phyloP scores from a whole-genome alignment of 2,113 vertebrate genomes.

The Lamprologus speciosus region DNA sequence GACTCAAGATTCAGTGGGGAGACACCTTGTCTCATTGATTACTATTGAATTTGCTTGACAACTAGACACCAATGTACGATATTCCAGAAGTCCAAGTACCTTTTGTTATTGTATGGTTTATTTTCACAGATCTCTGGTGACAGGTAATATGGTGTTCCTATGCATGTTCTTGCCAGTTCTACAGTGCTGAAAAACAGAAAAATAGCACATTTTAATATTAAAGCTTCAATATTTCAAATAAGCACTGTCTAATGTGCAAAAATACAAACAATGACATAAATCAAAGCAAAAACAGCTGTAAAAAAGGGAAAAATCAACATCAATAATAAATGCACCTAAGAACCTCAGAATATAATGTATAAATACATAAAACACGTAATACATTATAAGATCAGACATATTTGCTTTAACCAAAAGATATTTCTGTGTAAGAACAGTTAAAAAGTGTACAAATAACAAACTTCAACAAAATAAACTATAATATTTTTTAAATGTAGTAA shows the following conservation, averaged over 20 bases:
- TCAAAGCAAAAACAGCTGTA: not conserved
- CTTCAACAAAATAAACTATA: not conserved
- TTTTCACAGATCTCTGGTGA: constrained; percentile 99
- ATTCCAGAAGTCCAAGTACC: constrained; percentile 59
- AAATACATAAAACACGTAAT: not conserved
- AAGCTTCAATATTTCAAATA: not conserved
- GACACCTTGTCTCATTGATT: not conserved
- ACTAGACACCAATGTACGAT: not conserved
- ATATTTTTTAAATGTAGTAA: not conserved
- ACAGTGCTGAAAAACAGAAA: constrained; percentile 76
- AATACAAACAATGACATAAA: not conserved
- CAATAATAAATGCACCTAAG: not conserved
- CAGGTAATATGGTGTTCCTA: constrained; percentile 95
- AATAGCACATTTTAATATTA: not conserved
- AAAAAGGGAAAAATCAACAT: not conserved
- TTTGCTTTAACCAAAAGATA: not conserved
- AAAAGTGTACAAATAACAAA: not conserved
- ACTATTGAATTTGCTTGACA: not conserved
- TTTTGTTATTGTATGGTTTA: constrained; percentile 99
- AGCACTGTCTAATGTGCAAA: not conserved
- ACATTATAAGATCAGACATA: not conserved
- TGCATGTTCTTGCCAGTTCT: constrained; percentile 92
- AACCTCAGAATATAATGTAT: not conserved
- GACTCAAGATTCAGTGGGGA: not conserved
- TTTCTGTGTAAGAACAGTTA: not conserved